Conservation (phyloP, 2,113 vertebrate genomes). For the Fukomys damarensis region DNA sequence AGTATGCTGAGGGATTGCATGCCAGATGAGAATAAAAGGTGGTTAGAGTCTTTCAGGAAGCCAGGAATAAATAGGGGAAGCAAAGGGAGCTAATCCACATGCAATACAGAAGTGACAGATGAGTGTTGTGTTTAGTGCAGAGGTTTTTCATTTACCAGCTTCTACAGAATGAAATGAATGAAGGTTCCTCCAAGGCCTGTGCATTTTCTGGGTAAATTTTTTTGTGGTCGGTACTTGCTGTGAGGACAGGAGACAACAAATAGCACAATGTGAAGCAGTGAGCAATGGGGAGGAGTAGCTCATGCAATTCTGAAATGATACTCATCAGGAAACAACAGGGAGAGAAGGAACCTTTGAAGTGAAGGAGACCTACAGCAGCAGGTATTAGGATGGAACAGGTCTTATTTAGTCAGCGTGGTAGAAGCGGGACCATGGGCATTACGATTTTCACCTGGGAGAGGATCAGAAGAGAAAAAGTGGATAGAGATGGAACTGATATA, state of each 20-base stretch:
- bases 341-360: constrained; percentile 51
- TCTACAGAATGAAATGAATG: constrained; percentile 22
- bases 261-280: not conserved
- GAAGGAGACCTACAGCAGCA: not conserved
- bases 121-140: not conserved
- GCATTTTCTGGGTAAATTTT: constrained; percentile 9
- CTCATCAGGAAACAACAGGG: constrained; percentile 23
- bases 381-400: not conserved
- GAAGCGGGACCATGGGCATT: not conserved
- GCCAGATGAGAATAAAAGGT: not conserved
- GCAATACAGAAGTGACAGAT: not conserved
- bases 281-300: constrained; percentile 27
- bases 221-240: not conserved
- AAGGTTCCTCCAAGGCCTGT: not conserved
- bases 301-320: constrained; percentile 38
- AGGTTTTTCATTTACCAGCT: constrained; percentile 19
- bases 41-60: constrained; percentile 34
- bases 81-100: not conserved
- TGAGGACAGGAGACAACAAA: constrained; percentile 14
- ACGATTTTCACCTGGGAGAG: not conserved
- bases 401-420: not conserved
- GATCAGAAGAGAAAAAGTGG: not conserved
- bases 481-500: not conserved
- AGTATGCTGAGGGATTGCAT: not conserved
- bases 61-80: not conserved